Evolutionary conservation across 2,888 invertebrate genomes (phyloP), one percentile per base, ranked within the genome.

Genomic region (Andrena minutula): DNA sequence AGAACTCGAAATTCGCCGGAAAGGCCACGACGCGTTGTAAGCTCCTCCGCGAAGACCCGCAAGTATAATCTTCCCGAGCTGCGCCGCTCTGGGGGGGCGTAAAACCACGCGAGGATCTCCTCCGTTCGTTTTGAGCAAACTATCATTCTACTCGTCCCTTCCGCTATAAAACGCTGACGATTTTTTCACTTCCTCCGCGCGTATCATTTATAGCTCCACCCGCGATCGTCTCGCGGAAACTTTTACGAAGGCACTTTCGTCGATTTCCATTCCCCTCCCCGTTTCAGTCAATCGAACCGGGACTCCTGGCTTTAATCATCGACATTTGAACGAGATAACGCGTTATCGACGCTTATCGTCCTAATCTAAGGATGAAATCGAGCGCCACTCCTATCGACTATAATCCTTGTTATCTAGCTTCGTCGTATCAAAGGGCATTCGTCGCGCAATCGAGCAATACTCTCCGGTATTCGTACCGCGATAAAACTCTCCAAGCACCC

Each of bases 51-150:
- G 88, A 90, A 89, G 88, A 86, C 88, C 89, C 79, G 74, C 88
- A 88, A 88, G 88, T 82, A 83, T 89, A 90, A 90, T 89, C 89
- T 89, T 82, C 71, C 70, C 73, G 83, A 84, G 84, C 82, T 77
- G 84, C 82, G 83, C 82, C 76, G 72, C 75, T 76, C 85, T 66
- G 79, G 77, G 73, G 73, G 83, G 82, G 78, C 86, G 75, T 73
- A 74, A 82, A 84, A 79, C 72, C 75, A 71, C 75, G 65, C 26
- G 74, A 56, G 26, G 47, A 65, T 64, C 64, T 53, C 41, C 26
- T 71, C 66, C 69, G 64, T 60, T 82, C 58, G 53, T 49, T 63
- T 30, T 30, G 58, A 72, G 63, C 70, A 74, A 80, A 80, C 60
- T 20, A 72, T 71, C 47, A 49, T 60, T 64, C 68, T 49, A 65